phyloP scores from a whole-genome alignment of 2,888 invertebrate genomes.

The Chrysolina americana region DNA sequence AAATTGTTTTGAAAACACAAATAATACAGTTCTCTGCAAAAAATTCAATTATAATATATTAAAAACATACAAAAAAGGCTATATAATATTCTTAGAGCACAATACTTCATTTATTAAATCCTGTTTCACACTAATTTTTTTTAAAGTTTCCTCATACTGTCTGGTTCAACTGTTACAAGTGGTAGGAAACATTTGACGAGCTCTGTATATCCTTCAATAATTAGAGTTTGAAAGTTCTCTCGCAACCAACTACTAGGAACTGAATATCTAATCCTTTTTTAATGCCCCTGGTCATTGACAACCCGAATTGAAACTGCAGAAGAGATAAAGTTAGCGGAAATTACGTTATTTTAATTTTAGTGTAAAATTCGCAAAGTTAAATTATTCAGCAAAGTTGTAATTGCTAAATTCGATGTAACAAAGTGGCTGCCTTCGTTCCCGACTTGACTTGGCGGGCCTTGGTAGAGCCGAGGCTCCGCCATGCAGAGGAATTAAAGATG shows the following conservation, averaged over 20 bases:
- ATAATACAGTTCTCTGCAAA: too few relatives aligned
- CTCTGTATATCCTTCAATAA: too few relatives aligned
- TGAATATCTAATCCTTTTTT: neutral
- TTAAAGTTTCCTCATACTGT: too few relatives aligned
- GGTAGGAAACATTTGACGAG: too few relatives aligned
- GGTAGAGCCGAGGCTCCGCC: constrained; percentile 40
- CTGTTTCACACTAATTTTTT: too few relatives aligned
- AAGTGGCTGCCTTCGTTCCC: constrained; percentile 50
- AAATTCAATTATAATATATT: too few relatives aligned
- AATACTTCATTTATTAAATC: too few relatives aligned
- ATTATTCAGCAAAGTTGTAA: constrained; percentile 59
- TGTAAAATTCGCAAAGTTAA: constrained; percentile 51
- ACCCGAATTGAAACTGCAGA: constrained; percentile 13
- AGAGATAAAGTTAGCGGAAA: constrained; percentile 39
- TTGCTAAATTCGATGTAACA: constrained; percentile 59
- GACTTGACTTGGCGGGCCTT: constrained; percentile 50
- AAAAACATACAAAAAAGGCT: too few relatives aligned
- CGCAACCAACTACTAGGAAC: neutral
- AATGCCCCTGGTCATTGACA: constrained; percentile 28
- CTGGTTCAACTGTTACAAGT: too few relatives aligned
- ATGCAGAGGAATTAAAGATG: constrained; percentile 66
- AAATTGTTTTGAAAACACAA: too few relatives aligned
- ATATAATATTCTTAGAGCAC: too few relatives aligned
- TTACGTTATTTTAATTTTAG: constrained; percentile 50
- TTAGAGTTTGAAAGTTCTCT: neutral